Conservation (phyloP, 2,888 invertebrate species). For the Anoncus sp. region DNA sequence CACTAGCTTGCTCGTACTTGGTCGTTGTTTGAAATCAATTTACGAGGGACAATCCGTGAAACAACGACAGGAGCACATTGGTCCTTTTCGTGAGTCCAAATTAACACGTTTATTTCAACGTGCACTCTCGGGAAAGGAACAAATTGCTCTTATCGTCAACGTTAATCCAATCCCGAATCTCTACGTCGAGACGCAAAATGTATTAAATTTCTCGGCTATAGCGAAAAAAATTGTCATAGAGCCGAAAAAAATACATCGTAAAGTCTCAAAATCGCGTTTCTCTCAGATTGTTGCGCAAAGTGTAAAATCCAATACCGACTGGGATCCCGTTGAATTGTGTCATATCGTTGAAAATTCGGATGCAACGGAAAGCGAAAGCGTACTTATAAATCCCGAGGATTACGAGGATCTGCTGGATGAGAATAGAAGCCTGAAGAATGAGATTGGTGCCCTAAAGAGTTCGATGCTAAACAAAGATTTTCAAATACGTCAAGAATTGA, state of each 20-base stretch:
- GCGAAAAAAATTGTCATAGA: constrained; percentile 87
- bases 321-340: constrained; percentile 73
- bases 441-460: constrained; percentile 73
- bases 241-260: constrained; percentile 66
- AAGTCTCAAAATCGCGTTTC: constrained; percentile 74
- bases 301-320: constrained; percentile 75
- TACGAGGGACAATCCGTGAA: constrained; percentile 80
- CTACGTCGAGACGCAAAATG: constrained; percentile 94
- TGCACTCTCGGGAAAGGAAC: constrained; percentile 90
- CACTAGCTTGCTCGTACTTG: constrained; percentile 93
- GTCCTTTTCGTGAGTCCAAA: constrained; percentile 93
- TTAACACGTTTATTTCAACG: constrained; percentile 94
- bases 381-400: constrained; percentile 66
- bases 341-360: constrained; percentile 11
- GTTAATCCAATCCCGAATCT: constrained; percentile 91
- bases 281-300: constrained; percentile 77
- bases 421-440: constrained; percentile 75
- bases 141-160: constrained; percentile 94
- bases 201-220: constrained; percentile 93
- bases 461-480: constrained; percentile 74
- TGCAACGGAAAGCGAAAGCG: constrained; percentile 42
- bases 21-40: constrained; percentile 90
- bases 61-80: constrained; percentile 75
- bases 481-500: constrained; percentile 78
- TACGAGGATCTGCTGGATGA: constrained; percentile 75